These are phyloP conservation scores for Dicycla oo DNA, from an alignment of 2,888 invertebrate genomes.

Conservation along the genomic window DNA sequence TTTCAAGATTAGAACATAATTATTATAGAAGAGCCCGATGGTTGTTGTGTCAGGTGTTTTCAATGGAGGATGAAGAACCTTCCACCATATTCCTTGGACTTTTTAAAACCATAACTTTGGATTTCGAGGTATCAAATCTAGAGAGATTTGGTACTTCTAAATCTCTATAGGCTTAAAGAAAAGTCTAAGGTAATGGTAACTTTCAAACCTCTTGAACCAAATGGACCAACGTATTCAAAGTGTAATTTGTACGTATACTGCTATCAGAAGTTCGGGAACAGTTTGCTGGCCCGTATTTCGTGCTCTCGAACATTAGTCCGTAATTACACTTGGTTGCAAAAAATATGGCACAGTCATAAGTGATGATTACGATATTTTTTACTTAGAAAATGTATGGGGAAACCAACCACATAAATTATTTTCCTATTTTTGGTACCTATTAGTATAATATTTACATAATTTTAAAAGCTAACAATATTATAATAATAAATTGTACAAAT, in stretches of 20 bases:
- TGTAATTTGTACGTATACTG: slow-evolving; percentile 41
- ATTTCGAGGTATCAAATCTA: too few relatives aligned
- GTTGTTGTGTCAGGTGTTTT: too few relatives aligned
- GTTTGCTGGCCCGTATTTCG: slow-evolving; percentile 28
- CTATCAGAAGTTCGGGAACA: slow-evolving; percentile 34
- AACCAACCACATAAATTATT: too few relatives aligned
- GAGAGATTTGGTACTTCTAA: too few relatives aligned
- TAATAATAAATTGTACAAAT: too few relatives aligned
- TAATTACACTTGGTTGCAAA: slow-evolving; percentile 39
- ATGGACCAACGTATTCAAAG: slow-evolving; percentile 36
- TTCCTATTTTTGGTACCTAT: too few relatives aligned
- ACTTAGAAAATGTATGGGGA: too few relatives aligned
- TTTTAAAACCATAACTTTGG: too few relatives aligned
- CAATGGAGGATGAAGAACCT: too few relatives aligned
- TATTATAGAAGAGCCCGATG: background rate
- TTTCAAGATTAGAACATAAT: background rate
- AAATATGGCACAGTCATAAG: slow-evolving; percentile 14
- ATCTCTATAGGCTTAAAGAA: background rate
- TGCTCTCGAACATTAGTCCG: slow-evolving; percentile 6
- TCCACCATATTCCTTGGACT: background rate
- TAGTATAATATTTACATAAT: too few relatives aligned
- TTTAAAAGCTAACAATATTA: too few relatives aligned
- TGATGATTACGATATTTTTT: background rate
- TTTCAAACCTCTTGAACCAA: slow-evolving; percentile 14
- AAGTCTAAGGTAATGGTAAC: background rate